Evolutionary conservation across 2,797 vertebrate species (phyloP), one percentile per base, ranked within the genome.

Genomic region (Eurystomus glaucurus): DNA sequence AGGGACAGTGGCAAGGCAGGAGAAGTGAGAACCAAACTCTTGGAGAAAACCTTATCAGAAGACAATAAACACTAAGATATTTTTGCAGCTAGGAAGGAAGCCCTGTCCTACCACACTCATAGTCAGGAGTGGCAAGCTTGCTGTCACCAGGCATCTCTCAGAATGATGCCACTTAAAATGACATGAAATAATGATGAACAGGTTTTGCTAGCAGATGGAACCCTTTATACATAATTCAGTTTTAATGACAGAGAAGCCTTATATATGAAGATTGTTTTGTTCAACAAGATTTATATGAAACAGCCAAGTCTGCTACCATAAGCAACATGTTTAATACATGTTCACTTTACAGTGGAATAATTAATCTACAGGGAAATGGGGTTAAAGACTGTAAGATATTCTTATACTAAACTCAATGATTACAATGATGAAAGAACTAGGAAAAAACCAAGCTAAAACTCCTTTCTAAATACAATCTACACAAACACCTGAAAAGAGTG

Each of bases 121-220:
- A n/a, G 33, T 6, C 13, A 4, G 10, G 10, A 83, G 14, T 11
- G 22, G 16, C 31, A 14, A 91, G 74, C 60, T 41, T 20, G 76
- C 74, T 83, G 75, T 48, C 90, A 80, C 71, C 5, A 50, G 79
- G 58, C 23, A 11, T 60, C 41, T 57, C 45, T 84, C 64, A 17
- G 39, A 96, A 84, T 14, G 16, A 91, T 79, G 65, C 62, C 55
- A 88, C 78, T 95, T 87, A 81, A 84, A 96, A 39, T 71, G 74
- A 95, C 88, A 96, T 28, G 37, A 89, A 96, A 87, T 94, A 78
- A 95, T 77, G 89, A 88, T 87, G 89, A 97, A 89, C 70, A 96
- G 92, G 71, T 96, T 96, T 95, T 10, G 33, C 90, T 29, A 93
- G 62, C 81, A 90, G 71, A 95, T 96, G 90, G 85, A 96, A 91